Base-by-base conservation (phyloP, 1,140 invertebrate genomes). In the Conus betulinus region DNA sequence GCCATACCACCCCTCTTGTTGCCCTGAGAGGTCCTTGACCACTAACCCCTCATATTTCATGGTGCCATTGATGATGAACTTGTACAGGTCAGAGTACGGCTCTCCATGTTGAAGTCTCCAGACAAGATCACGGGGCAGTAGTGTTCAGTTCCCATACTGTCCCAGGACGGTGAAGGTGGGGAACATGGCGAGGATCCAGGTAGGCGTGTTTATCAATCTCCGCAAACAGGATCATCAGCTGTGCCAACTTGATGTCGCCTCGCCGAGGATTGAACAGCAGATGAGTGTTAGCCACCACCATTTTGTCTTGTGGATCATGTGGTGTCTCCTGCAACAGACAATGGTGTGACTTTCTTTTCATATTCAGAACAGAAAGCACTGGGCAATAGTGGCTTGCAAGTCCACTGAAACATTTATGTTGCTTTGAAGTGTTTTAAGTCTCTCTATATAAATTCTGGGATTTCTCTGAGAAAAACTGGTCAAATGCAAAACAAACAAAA, bases 251-350 rank as follows among this genome's bases (percentile, higher is more conserved):
- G 0, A 99, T 97, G 95, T 99, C 98, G 51, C 97, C 97, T 53
- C 98, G 95, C 92, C 96, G 97, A 0, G 98, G 98, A 96, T 99
- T 99, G 94, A 97, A 99, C 8, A 99, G 95, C 25, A 99, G 95
- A 96, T 99, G 99, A 0, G 98, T 99, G 6, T 98, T 99, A 8
- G 98, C 98, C 1, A 99, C 96, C 53, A 98, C 96, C 83, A 98
- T 94, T 74, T 89, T 88, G 55, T 88, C 60, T 15, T 82, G 88
- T 27, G 23, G 89, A 11, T 81, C 79, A 39, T 13, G 25, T 8
- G n/a, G 5, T 11, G 25, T 78, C 17, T 81, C 79, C 79, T 81
- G 79, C 17, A 51, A 53, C 79, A 81, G 76, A 79, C 60, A 63
- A 20, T 39, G 39, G 3, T 39, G 39, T 39, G 39, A 39, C 39